Evolutionary conservation across 2,888 invertebrate genomes (phyloP), one percentile per base, ranked within the genome.

Genomic region (Linnaemya tessellans): DNA sequence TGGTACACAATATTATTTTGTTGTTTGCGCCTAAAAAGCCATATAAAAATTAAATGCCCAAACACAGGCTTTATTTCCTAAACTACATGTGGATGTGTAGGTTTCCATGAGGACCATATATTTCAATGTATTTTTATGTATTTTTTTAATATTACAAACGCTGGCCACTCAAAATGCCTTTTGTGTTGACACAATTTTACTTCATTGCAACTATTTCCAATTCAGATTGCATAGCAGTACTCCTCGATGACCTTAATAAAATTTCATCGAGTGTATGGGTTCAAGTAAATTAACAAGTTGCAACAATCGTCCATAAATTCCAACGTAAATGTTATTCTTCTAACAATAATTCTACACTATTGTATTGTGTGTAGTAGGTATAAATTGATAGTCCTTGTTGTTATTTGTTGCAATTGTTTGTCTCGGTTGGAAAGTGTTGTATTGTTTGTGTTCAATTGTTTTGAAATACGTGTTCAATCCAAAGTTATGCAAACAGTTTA

Each of bases 401-500:
- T 56, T 65, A 56, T 80, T 64, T 73, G 64, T 73, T 56, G 73
- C 54, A 38, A 80, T 73, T 77, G 80, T 71, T 84, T 71, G 80
- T 43, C 80, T 30, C 75, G 30, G 41, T n/a, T 77, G 75, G 43
- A 71, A 77, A 70, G 70, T 64, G 51, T 84, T 80, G 49, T 65
- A 71, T 80, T 84, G 84, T 80, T 75, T 46, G 35, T 65, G 71
- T 75, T 75, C 75, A 84, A 80, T 84, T 80, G 80, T 70, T 84
- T 84, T 84, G 38, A 56, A 68, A 71, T 56, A 80, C 80, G 80
- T 80, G 56, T 49, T 71, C 71, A 79, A 70, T 70, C 54, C 18
- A 46, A 64, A 46, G n/a, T 35, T 78, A 68, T 60, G 13, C 68
- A 60, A 38, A 78, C 38, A 77, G 22, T 49, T 35, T 68, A 46